Base-by-base conservation (phyloP, 2,888 invertebrate genomes). In the Gortyna flavago region DNA sequence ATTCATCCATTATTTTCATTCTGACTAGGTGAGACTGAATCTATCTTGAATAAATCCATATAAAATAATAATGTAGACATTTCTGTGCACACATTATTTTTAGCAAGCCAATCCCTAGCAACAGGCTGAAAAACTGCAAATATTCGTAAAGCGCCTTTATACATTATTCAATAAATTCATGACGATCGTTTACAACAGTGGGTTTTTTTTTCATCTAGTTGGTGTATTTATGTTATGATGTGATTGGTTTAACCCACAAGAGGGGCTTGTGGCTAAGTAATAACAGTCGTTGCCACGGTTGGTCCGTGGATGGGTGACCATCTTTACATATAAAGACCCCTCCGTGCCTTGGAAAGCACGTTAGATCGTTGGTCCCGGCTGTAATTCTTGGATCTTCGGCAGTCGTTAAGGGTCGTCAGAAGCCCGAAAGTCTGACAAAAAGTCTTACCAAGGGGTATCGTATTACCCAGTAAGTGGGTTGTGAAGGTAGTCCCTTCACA, bases 81-180 rank as follows among this genome's bases (percentile, higher is more conserved):
- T 48, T 16, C 25, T 51, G 35, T 35, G 11, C 6, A 59, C 59
- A 11, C 18, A 35, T 9, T 69, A 35, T 57, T 57, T 35, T 38
- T 38, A 61, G 25, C n/a, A 35, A 35, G 18, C n/a, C 7, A 57
- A 35, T 0, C 59, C 54, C 9, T 16, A 48, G 48, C 29, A 51
- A 62, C 48, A 32, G 18, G 1, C 48, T 25, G 38, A 11, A 2
- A 29, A 66, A 64, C 57, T 48, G 29, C 38, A 41, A 51, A 65
- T 48, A 66, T 51, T 62, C n/a, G 16, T 35, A 64, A 68, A 68
- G 29, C 29, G 61, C 61, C 61, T 59, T 57, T 11, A 72, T 75
- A 68, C 62, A 82, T 81, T 66, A 77, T 77, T 83, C 69, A 83
- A 41, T 57, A 69, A 66, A 66, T 62, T 81, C 66, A 68, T 83